phyloP scores from a whole-genome alignment of 2,113 vertebrate species.

The Siniperca knerii region DNA sequence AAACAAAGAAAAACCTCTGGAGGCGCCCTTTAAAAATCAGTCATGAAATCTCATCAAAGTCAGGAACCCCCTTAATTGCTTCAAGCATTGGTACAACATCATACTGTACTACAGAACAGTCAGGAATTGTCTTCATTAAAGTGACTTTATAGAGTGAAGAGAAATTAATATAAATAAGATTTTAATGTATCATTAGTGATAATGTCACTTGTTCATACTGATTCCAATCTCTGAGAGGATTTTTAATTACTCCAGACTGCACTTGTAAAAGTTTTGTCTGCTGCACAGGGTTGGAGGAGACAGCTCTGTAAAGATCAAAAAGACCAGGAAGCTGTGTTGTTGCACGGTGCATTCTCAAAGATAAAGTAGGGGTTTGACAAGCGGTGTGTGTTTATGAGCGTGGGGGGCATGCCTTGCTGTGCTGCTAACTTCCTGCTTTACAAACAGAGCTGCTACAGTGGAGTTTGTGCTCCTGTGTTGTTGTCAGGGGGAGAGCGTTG shows the following conservation, averaged over 20 bases:
- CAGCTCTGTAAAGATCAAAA: slow-evolving; percentile 35
- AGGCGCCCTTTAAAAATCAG: background rate
- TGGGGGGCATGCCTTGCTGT: slow-evolving; percentile 52
- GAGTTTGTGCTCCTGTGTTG: slow-evolving; percentile 40
- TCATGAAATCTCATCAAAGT: background rate
- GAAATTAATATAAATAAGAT: background rate
- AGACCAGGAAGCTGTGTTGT: slow-evolving; percentile 57
- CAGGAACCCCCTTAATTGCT: background rate
- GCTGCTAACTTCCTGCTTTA: slow-evolving; percentile 73
- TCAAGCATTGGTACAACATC: too few relatives aligned
- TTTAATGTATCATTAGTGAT: background rate
- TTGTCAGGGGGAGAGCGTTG: slow-evolving; percentile 79
- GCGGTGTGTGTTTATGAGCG: slow-evolving; percentile 16
- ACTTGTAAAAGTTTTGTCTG: background rate
- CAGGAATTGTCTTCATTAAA: background rate
- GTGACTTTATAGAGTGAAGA: background rate
- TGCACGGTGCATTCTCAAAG: slow-evolving; percentile 29
- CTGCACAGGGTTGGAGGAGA: slow-evolving; percentile 10
- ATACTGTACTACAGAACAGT: background rate
- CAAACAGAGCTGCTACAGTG: slow-evolving; percentile 37
- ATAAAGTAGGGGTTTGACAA: slow-evolving; percentile 13
- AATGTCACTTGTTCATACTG: background rate
- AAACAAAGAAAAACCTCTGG: background rate
- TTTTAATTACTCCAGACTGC: background rate
- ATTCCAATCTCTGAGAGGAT: too few relatives aligned